Percentiles rank a stretch among this genome's conserved stretches.
These are phyloP conservation scores for Eumacrocentrus americanus DNA, from an alignment of 2,888 invertebrate genomes.

Conservation along the genomic window DNA sequence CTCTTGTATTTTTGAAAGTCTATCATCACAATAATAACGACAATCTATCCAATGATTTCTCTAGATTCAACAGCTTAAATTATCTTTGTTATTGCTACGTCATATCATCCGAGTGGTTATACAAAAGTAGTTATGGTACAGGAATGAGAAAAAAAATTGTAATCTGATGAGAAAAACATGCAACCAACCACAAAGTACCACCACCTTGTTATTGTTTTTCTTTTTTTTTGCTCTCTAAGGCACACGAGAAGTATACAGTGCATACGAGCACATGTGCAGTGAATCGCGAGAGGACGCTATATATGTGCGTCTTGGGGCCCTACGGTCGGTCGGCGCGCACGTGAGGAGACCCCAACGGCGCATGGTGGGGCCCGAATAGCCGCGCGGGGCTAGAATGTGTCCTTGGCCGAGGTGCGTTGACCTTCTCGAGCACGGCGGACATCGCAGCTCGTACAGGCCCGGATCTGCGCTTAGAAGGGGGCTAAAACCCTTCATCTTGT, in stretches of 20 bases:
- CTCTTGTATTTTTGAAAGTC: not conserved
- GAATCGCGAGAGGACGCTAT: conserved; percentile 16
- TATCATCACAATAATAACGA: not conserved
- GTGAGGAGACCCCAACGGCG: conserved; percentile 36
- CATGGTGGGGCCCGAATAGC: conserved; percentile 31
- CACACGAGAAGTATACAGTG: no score
- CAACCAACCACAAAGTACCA: no score
- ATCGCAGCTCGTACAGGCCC: conserved; percentile 38
- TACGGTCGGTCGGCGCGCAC: conserved; percentile 20
- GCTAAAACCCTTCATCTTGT: conserved; percentile 43
- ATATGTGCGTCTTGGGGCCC: conserved; percentile 24
- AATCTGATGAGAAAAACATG: no score
- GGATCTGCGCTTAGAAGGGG: conserved; percentile 43
- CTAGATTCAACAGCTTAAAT: conserved; percentile 5
- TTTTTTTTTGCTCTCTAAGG: conserved; percentile 14
- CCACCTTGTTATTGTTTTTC: no score
- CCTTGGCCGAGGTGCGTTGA: conserved; percentile 60
- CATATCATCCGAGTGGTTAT: no score
- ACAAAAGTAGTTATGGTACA: no score
- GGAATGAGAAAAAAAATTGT: no score
- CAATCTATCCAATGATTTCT: not conserved
- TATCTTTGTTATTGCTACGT: conserved; percentile 13
- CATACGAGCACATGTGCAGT: not conserved
- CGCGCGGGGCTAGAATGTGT: conserved; percentile 56
- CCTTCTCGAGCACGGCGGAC: conserved; percentile 50